These are phyloP conservation scores for Stercorarius parasiticus DNA, from an alignment of 2,113 vertebrate species.

Conservation along the genomic window DNA sequence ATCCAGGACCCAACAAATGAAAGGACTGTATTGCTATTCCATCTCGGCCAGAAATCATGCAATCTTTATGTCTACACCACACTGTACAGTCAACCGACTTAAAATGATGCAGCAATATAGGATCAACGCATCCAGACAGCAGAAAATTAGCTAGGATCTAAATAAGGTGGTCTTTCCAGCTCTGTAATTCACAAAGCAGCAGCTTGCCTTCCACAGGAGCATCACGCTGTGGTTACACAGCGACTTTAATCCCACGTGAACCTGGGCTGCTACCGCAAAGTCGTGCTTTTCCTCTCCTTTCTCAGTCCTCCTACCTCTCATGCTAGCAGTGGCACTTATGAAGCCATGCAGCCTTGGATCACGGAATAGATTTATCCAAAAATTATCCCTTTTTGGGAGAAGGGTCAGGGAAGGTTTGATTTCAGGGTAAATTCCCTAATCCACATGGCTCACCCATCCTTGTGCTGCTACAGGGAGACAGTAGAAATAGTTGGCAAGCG, in stretches of 20 bases:
- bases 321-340: fast-evolving
- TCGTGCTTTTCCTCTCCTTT: neutral
- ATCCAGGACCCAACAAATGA: neutral
- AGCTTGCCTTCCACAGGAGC: neutral
- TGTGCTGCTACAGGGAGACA: neutral
- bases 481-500: fast-evolving
- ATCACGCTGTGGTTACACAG: neutral
- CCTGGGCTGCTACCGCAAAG: neutral
- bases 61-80: neutral
- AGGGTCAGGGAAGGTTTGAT: neutral
- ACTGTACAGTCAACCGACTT: neutral
- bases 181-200: neutral
- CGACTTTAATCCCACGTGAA: neutral
- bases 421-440: neutral
- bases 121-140: neutral
- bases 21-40: neutral
- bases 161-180: neutral
- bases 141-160: neutral
- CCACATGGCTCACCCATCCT: neutral
- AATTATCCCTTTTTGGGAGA: neutral
- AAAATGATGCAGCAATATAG: neutral
- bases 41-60: neutral
- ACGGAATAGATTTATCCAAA: neutral
- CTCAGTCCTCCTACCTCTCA: neutral
- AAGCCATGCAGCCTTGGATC: neutral